phyloP scores from a whole-genome alignment of 2,888 invertebrate species.

The Sesia bembeciformis region DNA sequence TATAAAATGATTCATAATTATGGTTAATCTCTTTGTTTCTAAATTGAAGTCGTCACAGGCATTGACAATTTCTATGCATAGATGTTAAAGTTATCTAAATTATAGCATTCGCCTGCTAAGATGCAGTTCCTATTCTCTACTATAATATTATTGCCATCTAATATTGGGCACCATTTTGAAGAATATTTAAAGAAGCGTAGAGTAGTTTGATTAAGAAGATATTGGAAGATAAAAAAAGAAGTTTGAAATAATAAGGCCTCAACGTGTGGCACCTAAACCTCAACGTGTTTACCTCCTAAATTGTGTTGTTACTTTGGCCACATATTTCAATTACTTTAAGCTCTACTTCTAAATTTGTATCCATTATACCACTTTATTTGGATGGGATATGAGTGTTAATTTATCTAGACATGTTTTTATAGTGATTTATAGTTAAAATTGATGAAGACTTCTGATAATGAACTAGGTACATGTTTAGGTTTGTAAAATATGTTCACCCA shows the following conservation, averaged over 20 bases:
- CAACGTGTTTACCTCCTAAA: conserved; percentile 2
- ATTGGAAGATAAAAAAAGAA: conserved; percentile 1
- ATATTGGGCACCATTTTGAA: conserved; percentile 40
- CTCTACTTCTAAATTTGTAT: neutral
- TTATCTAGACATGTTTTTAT: neutral
- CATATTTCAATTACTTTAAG: neutral
- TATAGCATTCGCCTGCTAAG: conserved; percentile 1
- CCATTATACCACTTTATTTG: neutral
- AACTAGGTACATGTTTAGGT: too few species aligned
- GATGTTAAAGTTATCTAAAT: neutral
- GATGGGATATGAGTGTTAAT: neutral
- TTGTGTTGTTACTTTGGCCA: conserved; percentile 1
- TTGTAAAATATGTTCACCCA: too few species aligned
- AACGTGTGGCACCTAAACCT: conserved; percentile 5
- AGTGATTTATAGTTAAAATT: neutral
- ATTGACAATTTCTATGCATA: neutral
- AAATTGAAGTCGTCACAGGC: neutral
- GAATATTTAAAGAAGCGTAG: conserved; percentile 15
- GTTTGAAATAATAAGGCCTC: conserved; percentile 9
- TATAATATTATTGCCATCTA: conserved; percentile 25
- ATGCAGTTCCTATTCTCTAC: conserved; percentile 11
- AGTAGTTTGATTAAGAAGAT: conserved; percentile 4
- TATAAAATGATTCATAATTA: neutral
- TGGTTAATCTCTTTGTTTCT: too few species aligned
- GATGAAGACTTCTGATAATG: too few species aligned